Percentiles rank a stretch among this genome's conserved stretches.
Conservation (phyloP, 1,140 invertebrate species). For the Panulirus ornatus region DNA sequence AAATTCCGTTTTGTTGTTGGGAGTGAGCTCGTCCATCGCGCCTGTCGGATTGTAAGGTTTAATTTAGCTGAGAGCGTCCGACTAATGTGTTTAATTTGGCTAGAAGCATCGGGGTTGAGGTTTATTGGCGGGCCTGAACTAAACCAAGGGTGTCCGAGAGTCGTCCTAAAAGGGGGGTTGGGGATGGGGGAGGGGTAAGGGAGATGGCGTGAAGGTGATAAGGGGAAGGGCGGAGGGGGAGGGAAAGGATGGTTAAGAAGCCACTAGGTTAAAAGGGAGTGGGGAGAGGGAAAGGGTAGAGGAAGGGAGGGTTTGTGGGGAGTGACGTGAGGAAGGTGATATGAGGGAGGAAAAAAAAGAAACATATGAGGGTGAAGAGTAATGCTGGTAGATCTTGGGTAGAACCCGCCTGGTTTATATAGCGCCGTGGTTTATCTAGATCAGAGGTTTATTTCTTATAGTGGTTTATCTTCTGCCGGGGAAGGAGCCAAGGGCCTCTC, state of each 20-base stretch:
- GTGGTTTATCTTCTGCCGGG: no score
- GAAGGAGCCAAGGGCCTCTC: no score
- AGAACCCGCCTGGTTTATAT: no score
- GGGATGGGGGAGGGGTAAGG: background rate
- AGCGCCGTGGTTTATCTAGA: no score
- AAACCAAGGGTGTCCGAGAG: slow-evolving; percentile 5
- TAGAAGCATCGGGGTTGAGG: slow-evolving; percentile 69
- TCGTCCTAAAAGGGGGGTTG: background rate
- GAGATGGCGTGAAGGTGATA: background rate
- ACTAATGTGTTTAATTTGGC: slow-evolving; percentile 73
- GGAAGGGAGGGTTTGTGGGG: background rate
- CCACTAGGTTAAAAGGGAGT: background rate
- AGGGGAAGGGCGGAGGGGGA: background rate
- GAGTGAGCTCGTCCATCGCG: slow-evolving; percentile 57
- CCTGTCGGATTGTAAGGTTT: slow-evolving; percentile 70
- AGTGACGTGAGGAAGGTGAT: background rate
- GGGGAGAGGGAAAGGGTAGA: background rate
- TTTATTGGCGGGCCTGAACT: slow-evolving; percentile 50
- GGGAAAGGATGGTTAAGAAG: background rate
- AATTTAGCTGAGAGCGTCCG: slow-evolving; percentile 73
- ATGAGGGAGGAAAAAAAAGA: background rate
- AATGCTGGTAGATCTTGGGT: no score
- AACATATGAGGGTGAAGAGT: background rate
- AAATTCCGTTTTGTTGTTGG: slow-evolving; percentile 69
- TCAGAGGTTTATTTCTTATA: no score